Evolutionary conservation across 35 echinoderm and acorn worm genomes (phyloP).

Genomic region (Ophioderma brevispina): DNA sequence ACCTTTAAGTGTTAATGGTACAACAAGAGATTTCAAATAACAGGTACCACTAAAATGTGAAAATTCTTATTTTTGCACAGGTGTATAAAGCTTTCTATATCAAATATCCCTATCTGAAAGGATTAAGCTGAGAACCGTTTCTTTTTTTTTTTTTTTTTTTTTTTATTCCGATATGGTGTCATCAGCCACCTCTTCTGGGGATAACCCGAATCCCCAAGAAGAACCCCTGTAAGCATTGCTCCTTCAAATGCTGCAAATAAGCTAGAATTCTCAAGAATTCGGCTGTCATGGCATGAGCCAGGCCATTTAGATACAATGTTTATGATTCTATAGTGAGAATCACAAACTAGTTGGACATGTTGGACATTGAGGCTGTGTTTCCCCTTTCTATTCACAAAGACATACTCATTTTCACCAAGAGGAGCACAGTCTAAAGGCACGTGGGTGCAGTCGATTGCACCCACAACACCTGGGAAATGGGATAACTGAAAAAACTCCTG

Average conservation of each 20-base stretch:
- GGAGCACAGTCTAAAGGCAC: slow-evolving; percentile 1
- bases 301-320: slow-evolving; percentile 14
- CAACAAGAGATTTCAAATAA: too few species aligned
- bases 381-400: slow-evolving; percentile 34
- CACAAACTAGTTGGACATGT: slow-evolving; percentile 49
- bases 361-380: slow-evolving; percentile 13
- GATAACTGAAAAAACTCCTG: neutral
- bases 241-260: neutral
- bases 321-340: slow-evolving; percentile 3
- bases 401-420: slow-evolving; percentile 23
- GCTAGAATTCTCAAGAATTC: slow-evolving; percentile 7
- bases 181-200: neutral
- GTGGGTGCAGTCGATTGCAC: slow-evolving; percentile 28
- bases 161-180: neutral
- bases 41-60: too few species aligned
- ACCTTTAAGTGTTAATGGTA: too few species aligned
- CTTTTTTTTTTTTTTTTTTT: too few species aligned
- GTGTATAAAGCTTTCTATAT: too few species aligned
- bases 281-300: slow-evolving; percentile 6
- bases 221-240: neutral
- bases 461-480: slow-evolving; percentile 19
- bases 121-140: too few species aligned
- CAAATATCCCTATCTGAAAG: too few species aligned
- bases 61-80: too few species aligned
- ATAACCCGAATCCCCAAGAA: neutral